A percentile compares a stretch with the other conserved stretches of the same genome.
phyloP scores from a whole-genome alignment of 2,888 invertebrate species.

The Pristionchus maxplancki region DNA sequence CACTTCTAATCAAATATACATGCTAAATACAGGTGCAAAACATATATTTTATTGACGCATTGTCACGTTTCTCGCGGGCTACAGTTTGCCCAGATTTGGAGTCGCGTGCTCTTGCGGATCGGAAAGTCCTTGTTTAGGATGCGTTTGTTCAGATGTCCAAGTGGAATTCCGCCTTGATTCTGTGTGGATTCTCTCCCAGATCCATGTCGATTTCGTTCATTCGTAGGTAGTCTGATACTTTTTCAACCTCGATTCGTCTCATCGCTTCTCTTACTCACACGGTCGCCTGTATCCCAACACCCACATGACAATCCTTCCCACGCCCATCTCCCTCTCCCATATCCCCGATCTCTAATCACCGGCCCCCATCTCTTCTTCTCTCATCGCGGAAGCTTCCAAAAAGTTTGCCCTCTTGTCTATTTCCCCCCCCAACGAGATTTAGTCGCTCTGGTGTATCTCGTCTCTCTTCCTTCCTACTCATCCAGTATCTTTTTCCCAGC shows the following conservation, averaged over 20 bases:
- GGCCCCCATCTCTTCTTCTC: background rate
- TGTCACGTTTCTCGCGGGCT: background rate
- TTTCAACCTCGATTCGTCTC: background rate
- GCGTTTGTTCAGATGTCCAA: background rate
- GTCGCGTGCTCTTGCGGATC: background rate
- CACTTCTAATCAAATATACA: background rate
- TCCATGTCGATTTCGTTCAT: background rate
- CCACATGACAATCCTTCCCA: background rate
- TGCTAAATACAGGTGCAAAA: background rate
- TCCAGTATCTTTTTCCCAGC: slow-evolving; percentile 32
- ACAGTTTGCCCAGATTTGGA: background rate
- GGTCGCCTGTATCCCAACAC: background rate
- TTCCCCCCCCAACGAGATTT: background rate
- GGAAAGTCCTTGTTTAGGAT: background rate
- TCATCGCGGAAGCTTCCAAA: slow-evolving; percentile 16
- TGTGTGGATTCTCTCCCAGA: background rate
- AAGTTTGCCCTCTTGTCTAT: slow-evolving; percentile 31
- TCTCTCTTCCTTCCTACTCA: background rate
- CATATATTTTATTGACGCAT: background rate
- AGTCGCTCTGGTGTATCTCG: background rate
- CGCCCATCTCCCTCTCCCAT: background rate
- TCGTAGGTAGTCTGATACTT: background rate
- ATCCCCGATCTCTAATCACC: background rate
- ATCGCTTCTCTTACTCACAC: background rate
- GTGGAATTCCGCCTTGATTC: background rate